phyloP scores from a whole-genome alignment of 1,140 invertebrate genomes.

The Holcopasites calliopsidis region DNA sequence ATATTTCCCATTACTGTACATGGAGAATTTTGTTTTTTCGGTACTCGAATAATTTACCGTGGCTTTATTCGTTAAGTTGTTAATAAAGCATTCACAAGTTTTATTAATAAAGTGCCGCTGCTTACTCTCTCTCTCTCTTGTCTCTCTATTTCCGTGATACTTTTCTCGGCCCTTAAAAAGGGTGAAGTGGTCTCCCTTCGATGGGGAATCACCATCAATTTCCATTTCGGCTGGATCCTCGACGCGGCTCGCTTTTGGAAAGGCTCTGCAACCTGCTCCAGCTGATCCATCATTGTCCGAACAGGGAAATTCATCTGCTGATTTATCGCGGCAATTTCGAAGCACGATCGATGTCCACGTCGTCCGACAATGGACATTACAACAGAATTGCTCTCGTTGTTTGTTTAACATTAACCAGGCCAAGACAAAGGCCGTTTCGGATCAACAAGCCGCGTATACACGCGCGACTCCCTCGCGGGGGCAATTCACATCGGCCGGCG shows the following conservation, averaged over 20 bases:
- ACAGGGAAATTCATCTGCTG: slow-evolving; percentile 16
- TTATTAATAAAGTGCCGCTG: not conserved
- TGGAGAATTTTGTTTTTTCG: not conserved
- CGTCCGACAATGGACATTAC: slow-evolving; percentile 38
- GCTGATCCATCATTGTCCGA: slow-evolving; percentile 8
- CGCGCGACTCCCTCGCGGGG: not conserved
- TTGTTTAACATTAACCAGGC: slow-evolving; percentile 41
- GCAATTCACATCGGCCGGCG: not conserved
- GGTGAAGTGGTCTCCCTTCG: not conserved
- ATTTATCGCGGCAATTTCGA: slow-evolving; percentile 35
- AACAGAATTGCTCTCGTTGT: slow-evolving; percentile 1
- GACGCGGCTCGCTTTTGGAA: not conserved
- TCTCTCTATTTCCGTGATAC: not conserved
- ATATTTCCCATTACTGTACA: not conserved
- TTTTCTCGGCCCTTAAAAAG: not conserved
- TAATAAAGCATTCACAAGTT: not conserved
- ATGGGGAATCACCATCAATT: not conserved
- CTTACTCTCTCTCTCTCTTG: not conserved
- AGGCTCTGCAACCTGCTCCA: not conserved
- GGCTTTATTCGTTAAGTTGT: not conserved
- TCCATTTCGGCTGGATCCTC: not conserved
- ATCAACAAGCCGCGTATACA: slow-evolving; percentile 45
- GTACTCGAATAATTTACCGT: not conserved
- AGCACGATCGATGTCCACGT: slow-evolving; percentile 11
- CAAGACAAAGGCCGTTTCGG: slow-evolving; percentile 41